A percentile compares a stretch with the other conserved stretches of the same genome.
phyloP scores from a whole-genome alignment of 1,140 invertebrate genomes.

The Grapholita molesta region DNA sequence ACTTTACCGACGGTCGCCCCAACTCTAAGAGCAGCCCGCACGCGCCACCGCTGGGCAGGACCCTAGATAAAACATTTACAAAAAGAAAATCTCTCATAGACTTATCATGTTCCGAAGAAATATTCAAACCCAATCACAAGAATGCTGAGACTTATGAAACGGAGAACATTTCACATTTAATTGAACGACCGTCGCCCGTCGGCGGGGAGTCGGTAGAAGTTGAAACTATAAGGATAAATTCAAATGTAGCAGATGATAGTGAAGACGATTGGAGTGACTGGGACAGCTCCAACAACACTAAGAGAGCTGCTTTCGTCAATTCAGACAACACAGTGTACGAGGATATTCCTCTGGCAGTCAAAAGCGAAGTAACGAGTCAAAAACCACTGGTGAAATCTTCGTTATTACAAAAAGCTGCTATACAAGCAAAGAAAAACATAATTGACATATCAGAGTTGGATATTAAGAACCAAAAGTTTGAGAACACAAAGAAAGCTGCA shows the following conservation, averaged over 20 bases:
- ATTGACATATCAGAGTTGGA: constrained; percentile 84
- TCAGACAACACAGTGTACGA: constrained; percentile 19
- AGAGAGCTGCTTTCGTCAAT: constrained; percentile 7
- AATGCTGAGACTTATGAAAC: constrained; percentile 46
- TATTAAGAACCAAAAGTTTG: constrained; percentile 83
- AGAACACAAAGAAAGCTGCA: constrained; percentile 50
- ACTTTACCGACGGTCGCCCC: constrained; percentile 91
- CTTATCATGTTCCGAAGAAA: constrained; percentile 50
- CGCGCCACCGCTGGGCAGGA: constrained; percentile 31
- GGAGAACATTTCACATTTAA: constrained; percentile 67
- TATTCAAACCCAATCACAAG: constrained; percentile 40
- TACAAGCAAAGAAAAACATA: constrained; percentile 74
- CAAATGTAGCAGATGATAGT: constrained; percentile 34
- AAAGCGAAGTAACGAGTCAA: constrained; percentile 20
- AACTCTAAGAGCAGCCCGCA: constrained; percentile 56
- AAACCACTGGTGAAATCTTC: constrained; percentile 32
- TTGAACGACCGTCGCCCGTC: constrained; percentile 87
- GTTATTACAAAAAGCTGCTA: constrained; percentile 60
- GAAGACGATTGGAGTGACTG: constrained; percentile 87
- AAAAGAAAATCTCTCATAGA: constrained; percentile 47
- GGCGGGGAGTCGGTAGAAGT: constrained; percentile 86
- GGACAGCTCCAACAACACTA: constrained; percentile 77
- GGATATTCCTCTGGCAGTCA: constrained; percentile 16
- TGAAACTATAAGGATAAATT: constrained; percentile 54
- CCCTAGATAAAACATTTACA: constrained; percentile 32